These are phyloP conservation scores for Denticeps clupeoides DNA, from an alignment of 2,797 vertebrate species.

Conservation along the genomic window DNA sequence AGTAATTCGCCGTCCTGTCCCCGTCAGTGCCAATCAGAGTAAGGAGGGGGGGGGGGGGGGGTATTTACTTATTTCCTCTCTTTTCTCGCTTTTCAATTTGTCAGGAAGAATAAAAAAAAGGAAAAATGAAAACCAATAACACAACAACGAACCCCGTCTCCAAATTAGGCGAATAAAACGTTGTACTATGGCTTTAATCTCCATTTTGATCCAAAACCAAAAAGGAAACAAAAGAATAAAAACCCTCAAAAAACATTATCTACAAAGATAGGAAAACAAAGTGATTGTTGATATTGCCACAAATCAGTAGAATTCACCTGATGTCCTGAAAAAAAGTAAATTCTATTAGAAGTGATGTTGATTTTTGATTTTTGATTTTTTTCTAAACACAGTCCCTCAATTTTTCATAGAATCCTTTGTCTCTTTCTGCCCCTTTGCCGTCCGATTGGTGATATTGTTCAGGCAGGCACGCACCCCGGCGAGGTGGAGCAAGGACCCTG, in stretches of 20 bases:
- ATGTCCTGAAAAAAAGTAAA: constrained; percentile 74
- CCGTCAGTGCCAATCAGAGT: constrained; percentile 43
- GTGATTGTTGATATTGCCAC: constrained; percentile 83
- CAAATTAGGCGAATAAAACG: constrained; percentile 73
- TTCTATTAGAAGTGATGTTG: constrained; percentile 51
- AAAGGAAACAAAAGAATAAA: constrained; percentile 22
- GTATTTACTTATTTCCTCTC: constrained; percentile 4
- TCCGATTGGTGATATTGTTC: constrained; percentile 89
- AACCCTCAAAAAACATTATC: constrained; percentile 36
- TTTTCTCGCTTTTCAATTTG: constrained; percentile 29
- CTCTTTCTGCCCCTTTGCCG: constrained; percentile 82
- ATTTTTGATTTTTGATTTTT: constrained; percentile 72
- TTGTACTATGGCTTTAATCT: constrained; percentile 84
- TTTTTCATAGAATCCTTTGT: constrained; percentile 73
- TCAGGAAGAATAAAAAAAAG: constrained; percentile 49
- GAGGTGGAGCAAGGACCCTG: constrained; percentile 76
- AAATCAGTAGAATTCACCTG: constrained; percentile 90
- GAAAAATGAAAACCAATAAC: constrained; percentile 26
- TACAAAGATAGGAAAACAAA: constrained; percentile 49
- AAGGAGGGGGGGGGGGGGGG: constrained; percentile 39
- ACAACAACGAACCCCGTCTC: constrained; percentile 55
- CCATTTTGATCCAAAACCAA: constrained; percentile 69
- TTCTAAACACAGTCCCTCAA: constrained; percentile 43
- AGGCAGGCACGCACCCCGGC: constrained; percentile 80
- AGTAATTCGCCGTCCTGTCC: constrained; percentile 48